Base-by-base conservation (phyloP, 2,888 invertebrate species). In the Clanis bilineata region DNA sequence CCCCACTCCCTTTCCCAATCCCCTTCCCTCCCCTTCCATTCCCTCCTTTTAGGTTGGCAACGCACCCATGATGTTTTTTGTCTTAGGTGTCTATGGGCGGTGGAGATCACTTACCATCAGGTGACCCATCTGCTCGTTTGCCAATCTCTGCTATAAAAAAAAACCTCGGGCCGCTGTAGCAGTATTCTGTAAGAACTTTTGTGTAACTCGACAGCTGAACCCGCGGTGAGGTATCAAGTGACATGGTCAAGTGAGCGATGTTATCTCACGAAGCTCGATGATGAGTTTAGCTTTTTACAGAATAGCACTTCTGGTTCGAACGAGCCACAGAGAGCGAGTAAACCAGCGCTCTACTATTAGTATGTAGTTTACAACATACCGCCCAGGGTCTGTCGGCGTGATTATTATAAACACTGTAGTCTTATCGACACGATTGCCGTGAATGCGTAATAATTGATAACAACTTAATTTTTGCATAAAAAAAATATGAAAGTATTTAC, bases 371-470 rank as follows among this genome's bases (percentile, higher is more conserved):
- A 28, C 9, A 47, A 0, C 9, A 23, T 47, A 15, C 25, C 44
- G 28, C 10, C 32, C 32, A 18, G 28, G 28, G 18, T 51, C 32
- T 51, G 32, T 51, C 9, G n/a, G 9, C 32, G 32, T 25, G 18
- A 10, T 32, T 10, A 28, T 18, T 22, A 28, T 32, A 21, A 47
- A 51, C 51, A n/a, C 18, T 32, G 51, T 51, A 5, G 32, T 18
- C 10, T 51, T 51, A 51, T 51, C 32, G 51, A 51, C 51, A 28
- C 32, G 51, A 32, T 51, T 51, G 51, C 32, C 51, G 15, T 51
- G 51, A 51, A 18, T 32, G 10, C 18, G 2, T 10, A 18, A 51
- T 28, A 28, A 28, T 18, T 51, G 28, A 51, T 51, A 51, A 32
- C 51, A 51, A 51, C 32, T 28, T 51, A 6, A 32, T 51, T 25